Evolutionary conservation across 2,888 invertebrate species (phyloP).

Genomic region (Callimorpha dominula): DNA sequence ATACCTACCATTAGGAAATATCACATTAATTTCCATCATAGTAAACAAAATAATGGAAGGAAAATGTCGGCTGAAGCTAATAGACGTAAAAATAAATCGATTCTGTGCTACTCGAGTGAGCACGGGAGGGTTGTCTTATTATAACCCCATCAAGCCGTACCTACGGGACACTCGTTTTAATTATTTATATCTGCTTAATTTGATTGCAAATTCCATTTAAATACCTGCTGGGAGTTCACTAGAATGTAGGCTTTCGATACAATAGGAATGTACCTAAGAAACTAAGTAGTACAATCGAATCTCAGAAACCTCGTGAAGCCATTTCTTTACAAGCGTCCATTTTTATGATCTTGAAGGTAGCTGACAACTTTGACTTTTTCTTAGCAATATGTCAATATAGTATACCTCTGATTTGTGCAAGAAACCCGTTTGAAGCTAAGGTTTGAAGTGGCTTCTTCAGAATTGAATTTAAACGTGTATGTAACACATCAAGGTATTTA

Average conservation of each 20-base stretch:
- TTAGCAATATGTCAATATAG: too few species aligned
- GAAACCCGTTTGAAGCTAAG: not conserved
- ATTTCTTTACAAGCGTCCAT: not conserved
- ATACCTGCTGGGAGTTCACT: constrained; percentile 30
- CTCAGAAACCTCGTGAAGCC: not conserved
- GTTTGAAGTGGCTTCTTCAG: not conserved
- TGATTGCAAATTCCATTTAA: constrained; percentile 45
- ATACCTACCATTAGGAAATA: not conserved
- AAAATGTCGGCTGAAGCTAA: constrained; percentile 59
- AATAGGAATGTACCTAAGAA: not conserved
- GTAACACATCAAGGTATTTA: not conserved
- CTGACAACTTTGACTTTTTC: not conserved
- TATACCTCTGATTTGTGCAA: too few species aligned
- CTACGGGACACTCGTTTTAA: constrained; percentile 50
- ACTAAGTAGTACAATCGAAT: not conserved
- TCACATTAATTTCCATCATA: constrained; percentile 44
- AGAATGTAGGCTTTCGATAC: constrained; percentile 19
- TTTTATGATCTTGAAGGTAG: not conserved
- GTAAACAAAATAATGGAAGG: constrained; percentile 55
- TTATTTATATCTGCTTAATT: constrained; percentile 54
- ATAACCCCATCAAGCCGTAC: constrained; percentile 50
- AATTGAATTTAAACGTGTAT: not conserved
- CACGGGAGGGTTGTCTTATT: constrained; percentile 65
- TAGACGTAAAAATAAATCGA: constrained; percentile 71
- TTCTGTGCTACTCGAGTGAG: constrained; percentile 65